Conservation (phyloP, 2,797 vertebrate genomes). For the Channa striata region DNA sequence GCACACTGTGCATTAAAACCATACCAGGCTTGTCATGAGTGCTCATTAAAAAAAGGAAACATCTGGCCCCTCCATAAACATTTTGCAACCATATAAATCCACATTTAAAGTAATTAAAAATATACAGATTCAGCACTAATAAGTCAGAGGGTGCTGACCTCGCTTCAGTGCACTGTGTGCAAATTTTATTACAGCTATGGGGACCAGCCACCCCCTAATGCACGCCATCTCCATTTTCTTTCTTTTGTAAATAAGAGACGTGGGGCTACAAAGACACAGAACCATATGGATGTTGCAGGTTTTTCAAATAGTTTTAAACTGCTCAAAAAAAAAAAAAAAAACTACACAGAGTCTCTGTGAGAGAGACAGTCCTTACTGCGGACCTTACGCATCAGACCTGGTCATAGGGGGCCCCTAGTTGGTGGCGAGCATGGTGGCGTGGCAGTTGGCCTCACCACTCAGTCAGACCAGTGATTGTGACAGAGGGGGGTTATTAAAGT, state of each 20-base stretch:
- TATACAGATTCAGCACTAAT: too few relatives aligned
- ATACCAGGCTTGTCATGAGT: constrained; percentile 9
- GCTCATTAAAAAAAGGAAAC: constrained; percentile 30
- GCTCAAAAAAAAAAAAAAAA: not conserved
- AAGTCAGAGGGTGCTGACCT: not conserved
- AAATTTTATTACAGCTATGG: not conserved
- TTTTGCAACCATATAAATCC: constrained; percentile 11
- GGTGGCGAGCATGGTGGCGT: constrained; percentile 58
- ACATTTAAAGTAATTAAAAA: not conserved
- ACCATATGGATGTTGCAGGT: not conserved
- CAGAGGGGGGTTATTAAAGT: constrained; percentile 83
- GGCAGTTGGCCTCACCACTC: constrained; percentile 81
- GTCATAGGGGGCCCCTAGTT: constrained; percentile 43
- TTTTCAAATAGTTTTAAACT: constrained; percentile 30
- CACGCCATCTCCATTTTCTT: too few relatives aligned
- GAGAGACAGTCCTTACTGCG: constrained; percentile 16
- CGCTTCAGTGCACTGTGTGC: not conserved
- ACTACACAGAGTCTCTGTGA: constrained; percentile 12
- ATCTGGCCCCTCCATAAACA: not conserved
- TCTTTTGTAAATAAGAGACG: not conserved
- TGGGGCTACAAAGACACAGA: too few relatives aligned
- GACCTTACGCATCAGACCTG: constrained; percentile 27
- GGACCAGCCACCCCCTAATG: not conserved
- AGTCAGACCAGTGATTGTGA: constrained; percentile 84
- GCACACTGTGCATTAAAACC: constrained; percentile 38